A percentile compares a stretch with the other conserved stretches of the same genome.
Evolutionary conservation across 2,888 invertebrate species (phyloP).

Genomic region (Orchesellides sinensis): DNA sequence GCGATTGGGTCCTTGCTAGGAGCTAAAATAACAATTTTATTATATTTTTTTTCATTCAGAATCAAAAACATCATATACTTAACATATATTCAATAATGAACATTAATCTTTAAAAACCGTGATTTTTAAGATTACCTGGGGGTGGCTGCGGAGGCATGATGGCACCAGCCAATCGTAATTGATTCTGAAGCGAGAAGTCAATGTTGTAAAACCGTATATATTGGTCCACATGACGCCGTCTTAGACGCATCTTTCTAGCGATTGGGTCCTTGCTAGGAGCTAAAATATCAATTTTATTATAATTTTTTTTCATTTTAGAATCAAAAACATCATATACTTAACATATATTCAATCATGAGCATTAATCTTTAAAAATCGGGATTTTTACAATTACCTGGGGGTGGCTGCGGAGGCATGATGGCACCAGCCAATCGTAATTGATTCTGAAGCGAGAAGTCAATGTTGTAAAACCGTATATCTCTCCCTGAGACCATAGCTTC

Average conservation of each 20-base stretch:
- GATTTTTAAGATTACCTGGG: no score
- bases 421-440: constrained; percentile 96
- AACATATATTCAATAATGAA: no score
- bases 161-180: constrained; percentile 93
- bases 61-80: no score
- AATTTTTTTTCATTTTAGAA: no score
- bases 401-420: constrained; percentile 85
- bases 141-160: constrained; percentile 86
- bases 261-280: constrained; percentile 91
- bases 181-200: constrained; percentile 98
- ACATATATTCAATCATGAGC: constrained; percentile 9
- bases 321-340: background rate
- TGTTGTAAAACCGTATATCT: constrained; percentile 92
- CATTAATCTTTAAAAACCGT: no score
- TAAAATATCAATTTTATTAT: no score
- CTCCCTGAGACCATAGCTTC: constrained; percentile 87
- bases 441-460: constrained; percentile 98
- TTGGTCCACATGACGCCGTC: constrained; percentile 86
- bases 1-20: constrained; percentile 94
- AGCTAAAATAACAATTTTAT: constrained; percentile 77
- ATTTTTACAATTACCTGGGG: constrained; percentile 80
- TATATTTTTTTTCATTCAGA: no score
- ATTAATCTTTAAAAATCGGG: background rate
- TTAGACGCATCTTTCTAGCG: constrained; percentile 92
- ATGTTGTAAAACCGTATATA: constrained; percentile 99